phyloP scores from a whole-genome alignment of 2,888 invertebrate genomes.

The Pyrrhia umbra region DNA sequence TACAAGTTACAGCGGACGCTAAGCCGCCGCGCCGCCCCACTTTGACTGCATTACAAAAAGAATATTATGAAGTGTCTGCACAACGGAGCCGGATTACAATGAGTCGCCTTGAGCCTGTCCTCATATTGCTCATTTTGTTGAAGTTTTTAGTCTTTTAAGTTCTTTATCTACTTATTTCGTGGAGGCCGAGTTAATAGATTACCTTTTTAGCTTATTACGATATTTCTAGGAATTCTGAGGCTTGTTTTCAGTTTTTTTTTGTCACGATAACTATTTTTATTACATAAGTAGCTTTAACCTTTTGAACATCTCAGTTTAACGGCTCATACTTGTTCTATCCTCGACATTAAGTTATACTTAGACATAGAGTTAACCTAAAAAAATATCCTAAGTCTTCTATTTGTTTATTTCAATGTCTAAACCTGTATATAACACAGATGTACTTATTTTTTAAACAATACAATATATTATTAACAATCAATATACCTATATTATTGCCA shows the following conservation, averaged over 20 bases:
- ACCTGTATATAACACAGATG: too few species aligned
- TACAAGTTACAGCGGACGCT: conserved; percentile 76
- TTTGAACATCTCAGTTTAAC: too few species aligned
- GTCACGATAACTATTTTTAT: neutral
- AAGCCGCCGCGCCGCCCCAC: conserved; percentile 71
- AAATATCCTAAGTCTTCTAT: too few species aligned
- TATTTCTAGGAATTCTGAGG: conserved; percentile 28
- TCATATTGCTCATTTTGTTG: conserved; percentile 64
- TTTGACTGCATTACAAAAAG: conserved; percentile 75
- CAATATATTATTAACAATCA: neutral
- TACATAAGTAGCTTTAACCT: conserved; percentile 3
- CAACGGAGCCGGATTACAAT: conserved; percentile 72
- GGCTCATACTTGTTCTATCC: too few species aligned
- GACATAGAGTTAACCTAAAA: too few species aligned
- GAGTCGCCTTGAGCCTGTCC: conserved; percentile 61
- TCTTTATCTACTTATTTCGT: conserved; percentile 40
- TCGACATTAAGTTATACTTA: too few species aligned
- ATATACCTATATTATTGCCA: conserved; percentile 1
- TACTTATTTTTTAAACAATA: too few species aligned
- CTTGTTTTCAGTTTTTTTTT: conserved; percentile 12
- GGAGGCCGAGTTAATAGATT: conserved; percentile 43
- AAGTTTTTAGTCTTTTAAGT: conserved; percentile 58
- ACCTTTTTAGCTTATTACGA: conserved; percentile 47
- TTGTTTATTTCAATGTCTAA: too few species aligned
- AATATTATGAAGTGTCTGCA: conserved; percentile 70